These are phyloP conservation scores for Panurus biarmicus DNA, from an alignment of 2,113 vertebrate species.

Conservation along the genomic window DNA sequence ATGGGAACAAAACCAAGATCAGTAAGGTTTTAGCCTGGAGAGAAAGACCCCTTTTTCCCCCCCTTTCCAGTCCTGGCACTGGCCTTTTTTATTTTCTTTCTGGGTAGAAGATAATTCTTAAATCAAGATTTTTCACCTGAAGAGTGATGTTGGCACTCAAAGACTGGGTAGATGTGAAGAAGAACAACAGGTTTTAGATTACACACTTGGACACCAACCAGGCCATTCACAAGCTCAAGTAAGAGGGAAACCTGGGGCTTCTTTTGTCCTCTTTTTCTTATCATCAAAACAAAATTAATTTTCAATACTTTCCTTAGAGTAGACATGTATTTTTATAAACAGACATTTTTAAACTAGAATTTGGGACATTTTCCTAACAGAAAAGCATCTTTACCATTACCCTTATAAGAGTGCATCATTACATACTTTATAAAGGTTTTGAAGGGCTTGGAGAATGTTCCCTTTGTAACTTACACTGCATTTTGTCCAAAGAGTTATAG, in stretches of 20 bases:
- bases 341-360: background rate
- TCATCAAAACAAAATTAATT: background rate
- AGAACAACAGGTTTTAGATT: background rate
- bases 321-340: background rate
- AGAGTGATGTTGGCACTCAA: background rate
- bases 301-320: background rate
- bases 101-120: background rate
- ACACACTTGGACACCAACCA: background rate
- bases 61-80: background rate
- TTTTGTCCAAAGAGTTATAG: background rate
- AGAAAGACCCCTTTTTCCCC: background rate
- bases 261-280: background rate
- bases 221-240: background rate
- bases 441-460: background rate
- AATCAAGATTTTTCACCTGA: background rate
- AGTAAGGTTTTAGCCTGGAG: background rate
- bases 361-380: background rate
- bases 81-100: background rate
- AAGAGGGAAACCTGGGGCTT: background rate
- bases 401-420: background rate
- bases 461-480: background rate
- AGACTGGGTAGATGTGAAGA: background rate
- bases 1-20: background rate
- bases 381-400: background rate
- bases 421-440: background rate